These are phyloP conservation scores for Clitarchus hookeri DNA, from an alignment of 2,888 invertebrate genomes.

Conservation along the genomic window DNA sequence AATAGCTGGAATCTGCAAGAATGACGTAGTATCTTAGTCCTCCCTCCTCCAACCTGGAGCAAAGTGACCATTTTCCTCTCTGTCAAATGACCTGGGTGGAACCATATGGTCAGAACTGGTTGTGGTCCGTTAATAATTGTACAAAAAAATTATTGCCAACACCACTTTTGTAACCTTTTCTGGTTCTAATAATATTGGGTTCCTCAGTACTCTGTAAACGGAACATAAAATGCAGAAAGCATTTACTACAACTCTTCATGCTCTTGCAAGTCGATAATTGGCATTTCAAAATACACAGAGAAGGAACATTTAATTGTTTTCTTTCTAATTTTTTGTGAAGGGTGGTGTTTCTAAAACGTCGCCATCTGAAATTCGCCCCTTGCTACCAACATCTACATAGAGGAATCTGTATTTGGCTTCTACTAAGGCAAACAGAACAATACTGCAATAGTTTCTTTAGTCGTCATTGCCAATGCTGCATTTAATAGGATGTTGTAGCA, in stretches of 20 bases:
- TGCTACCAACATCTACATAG: constrained; percentile 49
- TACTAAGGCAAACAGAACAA: constrained; percentile 48
- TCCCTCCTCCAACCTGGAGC: constrained; percentile 44
- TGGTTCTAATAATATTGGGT: too few relatives aligned
- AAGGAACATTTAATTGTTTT: constrained; percentile 42
- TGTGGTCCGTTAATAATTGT: too few relatives aligned
- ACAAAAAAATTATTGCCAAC: too few relatives aligned
- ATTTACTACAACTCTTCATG: constrained; percentile 46
- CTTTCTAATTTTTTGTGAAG: constrained; percentile 46
- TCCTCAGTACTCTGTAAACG: too few relatives aligned
- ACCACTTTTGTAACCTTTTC: too few relatives aligned
- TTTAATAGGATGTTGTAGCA: constrained; percentile 47
- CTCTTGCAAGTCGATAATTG: constrained; percentile 43
- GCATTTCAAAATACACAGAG: constrained; percentile 38
- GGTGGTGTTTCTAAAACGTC: constrained; percentile 46
- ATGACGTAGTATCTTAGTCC: constrained; percentile 32
- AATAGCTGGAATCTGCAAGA: constrained; percentile 40
- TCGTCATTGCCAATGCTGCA: constrained; percentile 47
- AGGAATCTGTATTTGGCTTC: constrained; percentile 52
- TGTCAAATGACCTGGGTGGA: not conserved
- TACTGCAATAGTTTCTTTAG: constrained; percentile 46
- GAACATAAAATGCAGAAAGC: constrained; percentile 30
- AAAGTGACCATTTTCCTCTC: not conserved
- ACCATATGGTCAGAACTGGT: not conserved
- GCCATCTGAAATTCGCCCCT: constrained; percentile 50